Evolutionary conservation across 2,888 invertebrate species (phyloP), one percentile per base, ranked within the genome.

Genomic region (Lysandra bellargus): DNA sequence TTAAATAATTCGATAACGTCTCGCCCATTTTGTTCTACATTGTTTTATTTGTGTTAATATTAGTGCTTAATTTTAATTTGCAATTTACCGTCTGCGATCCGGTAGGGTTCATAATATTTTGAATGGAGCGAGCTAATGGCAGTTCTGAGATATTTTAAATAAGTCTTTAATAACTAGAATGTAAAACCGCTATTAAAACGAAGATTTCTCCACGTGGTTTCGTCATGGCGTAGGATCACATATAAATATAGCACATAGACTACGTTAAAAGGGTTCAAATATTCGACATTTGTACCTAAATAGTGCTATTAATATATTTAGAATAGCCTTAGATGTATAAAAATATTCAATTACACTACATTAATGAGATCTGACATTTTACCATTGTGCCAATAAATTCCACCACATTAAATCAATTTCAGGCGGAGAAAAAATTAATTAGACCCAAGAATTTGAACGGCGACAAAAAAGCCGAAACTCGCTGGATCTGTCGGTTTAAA

Each of bases 401-500:
- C 57, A 57, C 57, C 57, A 57, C 57, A 57, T 57, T 57, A 12
- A 23, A 23, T 9, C 23, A 44, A n/a, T 44, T 23, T 23, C 40
- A 77, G 79, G 79, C 61, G 85, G 84, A 86, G 85, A 85, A 83
- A 86, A 87, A 87, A 88, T 88, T 88, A 88, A 89, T 89, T 87
- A 87, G 85, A 49, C 75, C 84, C 82, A 84, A 83, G 82, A 85
- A 84, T 86, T 84, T 82, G 79, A 81, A 85, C 84, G 9, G 30
- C 86, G 84, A 88, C 86, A 84, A 86, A 85, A 85, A 85, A 84
- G 85, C 86, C 84, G 83, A 82, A 82, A 81, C 82, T 72, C 79
- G 79, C 37, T 79, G 61, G 73, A 78, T 40, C 44, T 78, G 4
- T 79, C 80, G 80, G 84, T 83, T 86, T 85, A 82, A 85, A 82